Evolutionary conservation across 2,888 invertebrate genomes (phyloP).

Genomic region (Tetramorium bicarinatum): DNA sequence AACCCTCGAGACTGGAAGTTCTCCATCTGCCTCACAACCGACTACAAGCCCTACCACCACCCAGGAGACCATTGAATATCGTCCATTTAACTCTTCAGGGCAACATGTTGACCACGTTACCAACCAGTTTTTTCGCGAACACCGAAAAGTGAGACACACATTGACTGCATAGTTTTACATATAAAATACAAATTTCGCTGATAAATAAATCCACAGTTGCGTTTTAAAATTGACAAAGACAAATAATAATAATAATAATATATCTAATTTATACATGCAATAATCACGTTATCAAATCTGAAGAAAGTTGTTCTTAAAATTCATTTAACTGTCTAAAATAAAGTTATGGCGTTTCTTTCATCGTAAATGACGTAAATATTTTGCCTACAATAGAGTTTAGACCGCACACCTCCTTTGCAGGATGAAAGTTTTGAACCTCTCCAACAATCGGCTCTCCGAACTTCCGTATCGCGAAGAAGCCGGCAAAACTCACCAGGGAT

Average conservation of each 20-base stretch:
- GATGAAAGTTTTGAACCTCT: conserved; percentile 91
- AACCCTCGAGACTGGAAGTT: conserved; percentile 91
- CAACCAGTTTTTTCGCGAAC: conserved; percentile 91
- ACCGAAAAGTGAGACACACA: conserved; percentile 86
- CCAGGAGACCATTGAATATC: conserved; percentile 91
- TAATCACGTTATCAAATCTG: neutral
- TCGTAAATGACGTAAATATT: conserved; percentile 22
- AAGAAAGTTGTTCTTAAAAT: neutral
- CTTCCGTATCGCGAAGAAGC: conserved; percentile 89
- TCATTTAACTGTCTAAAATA: neutral
- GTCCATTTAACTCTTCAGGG: conserved; percentile 91
- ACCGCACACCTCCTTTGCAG: conserved; percentile 75
- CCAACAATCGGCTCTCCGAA: conserved; percentile 92
- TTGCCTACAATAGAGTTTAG: neutral
- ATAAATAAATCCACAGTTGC: neutral
- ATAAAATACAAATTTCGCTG: neutral
- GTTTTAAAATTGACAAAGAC: neutral
- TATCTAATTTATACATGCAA: neutral
- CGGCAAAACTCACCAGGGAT: conserved; percentile 75
- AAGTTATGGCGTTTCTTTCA: conserved; percentile 28
- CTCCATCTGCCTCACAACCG: conserved; percentile 93
- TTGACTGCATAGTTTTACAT: conserved; percentile 74
- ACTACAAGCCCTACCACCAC: conserved; percentile 91
- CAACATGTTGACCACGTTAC: conserved; percentile 92
- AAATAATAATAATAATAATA: neutral